Evolutionary conservation across 2,888 invertebrate genomes (phyloP), one percentile per base, ranked within the genome.

Genomic region (Tuta absoluta): DNA sequence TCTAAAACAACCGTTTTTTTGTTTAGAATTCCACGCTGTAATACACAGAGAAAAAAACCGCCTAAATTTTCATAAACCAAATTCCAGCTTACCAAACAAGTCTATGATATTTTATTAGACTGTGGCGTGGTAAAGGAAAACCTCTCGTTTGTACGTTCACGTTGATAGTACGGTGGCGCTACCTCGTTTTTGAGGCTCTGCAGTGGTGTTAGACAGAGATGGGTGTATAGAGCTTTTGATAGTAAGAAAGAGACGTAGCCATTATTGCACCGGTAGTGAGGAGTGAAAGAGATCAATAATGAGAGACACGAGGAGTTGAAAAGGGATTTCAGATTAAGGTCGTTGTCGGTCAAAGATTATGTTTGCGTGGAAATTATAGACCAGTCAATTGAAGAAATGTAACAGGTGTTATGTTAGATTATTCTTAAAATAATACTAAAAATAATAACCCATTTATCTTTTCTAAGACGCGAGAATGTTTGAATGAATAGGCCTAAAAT

Each of bases 261-360:
- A 84, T 85, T 88, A 90, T 91, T 91, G 91, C 91, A 91, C 90
- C 91, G 91, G 91, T 91, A 89, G 91, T 89, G 88, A 91, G 89
- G 91, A 91, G 91, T 90, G 91, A 91, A 91, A 91, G 91, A 91
- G 91, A 91, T 91, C 91, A 89, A 91, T 91, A 91, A 91, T 91
- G 91, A 91, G 91, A 89, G 85, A 86, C 87, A 87, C 89, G 90
- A 90, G 86, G 91, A 91, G 91, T 91, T 90, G 91, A 90, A 91
- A 91, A 91, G 91, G 90, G 91, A 91, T 91, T 91, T 91, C 91
- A 91, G 91, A 91, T 91, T 91, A 91, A 91, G 91, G 91, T 90
- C 91, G 91, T 90, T 89, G 87, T 88, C 84, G 87, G 84, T 76
- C 91, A 90, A 84, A 90, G 91, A 91, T 77, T 81, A 87, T 71